Evolutionary conservation across 2,113 vertebrate genomes (phyloP), one percentile per base, ranked within the genome.

Genomic region (Tilapia sparmanii): DNA sequence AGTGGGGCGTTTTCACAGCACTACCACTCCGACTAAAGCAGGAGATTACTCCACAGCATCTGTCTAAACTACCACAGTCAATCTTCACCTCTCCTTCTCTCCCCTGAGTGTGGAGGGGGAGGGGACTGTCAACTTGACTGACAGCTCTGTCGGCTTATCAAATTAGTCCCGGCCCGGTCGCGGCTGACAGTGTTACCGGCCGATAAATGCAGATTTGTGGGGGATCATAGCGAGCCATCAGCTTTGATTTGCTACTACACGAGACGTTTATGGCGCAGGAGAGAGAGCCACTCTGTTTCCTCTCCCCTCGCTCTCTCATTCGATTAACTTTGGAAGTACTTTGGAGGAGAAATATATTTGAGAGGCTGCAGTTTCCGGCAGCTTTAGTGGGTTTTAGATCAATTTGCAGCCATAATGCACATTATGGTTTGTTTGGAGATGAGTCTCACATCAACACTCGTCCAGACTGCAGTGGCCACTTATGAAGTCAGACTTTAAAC

Each of bases 131-230:
- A 91, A 9, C 38, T 59, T 93, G 94, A 95, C 16, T 93, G 93
- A 94, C 94, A 91, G 92, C 86, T 88, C 86, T 26, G 83, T 86
- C 53, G 26, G 82, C 91, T 91, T 89, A 87, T 90, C 93, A 66
- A 85, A 93, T 93, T 88, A 92, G 91, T 87, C 85, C 26, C 18
- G 8, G 79, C 52, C 66, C 42, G 15, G 86, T 86, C 59, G 86
- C 50, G 10, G 81, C 91, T 81, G 91, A 93, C 91, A 78, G 94
- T 4, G 61, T 89, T 92, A 91, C 87, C 45, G 18, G 73, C 78
- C 55, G 78, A 92, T 93, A 80, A 92, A 95, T 84, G 91, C 88
- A 93, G 93, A 95, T 95, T 90, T 95, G 92, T 89, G 84, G 47
- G 42, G 83, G 52, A 94, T 95, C 87, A 93, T 86, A 59, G 84